Percentiles rank a stretch among this genome's conserved stretches.
These are phyloP conservation scores for Petrocephalus zakoni DNA, from an alignment of 2,113 vertebrate genomes.

Conservation along the genomic window DNA sequence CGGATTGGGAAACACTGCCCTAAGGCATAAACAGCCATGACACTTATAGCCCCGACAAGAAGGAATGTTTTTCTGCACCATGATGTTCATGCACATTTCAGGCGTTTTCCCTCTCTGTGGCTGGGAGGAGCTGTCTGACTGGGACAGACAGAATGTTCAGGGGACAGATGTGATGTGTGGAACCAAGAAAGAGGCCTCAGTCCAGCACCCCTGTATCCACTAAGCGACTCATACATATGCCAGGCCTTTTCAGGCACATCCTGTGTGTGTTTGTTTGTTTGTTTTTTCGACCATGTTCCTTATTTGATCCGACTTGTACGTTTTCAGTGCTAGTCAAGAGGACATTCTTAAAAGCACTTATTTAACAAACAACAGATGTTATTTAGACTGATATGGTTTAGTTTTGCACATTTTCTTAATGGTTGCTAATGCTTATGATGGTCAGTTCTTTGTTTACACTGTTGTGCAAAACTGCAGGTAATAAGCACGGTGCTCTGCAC, in stretches of 20 bases:
- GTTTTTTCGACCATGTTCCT: background rate
- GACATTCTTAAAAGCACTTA: slow-evolving; percentile 3
- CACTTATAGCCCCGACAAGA: background rate
- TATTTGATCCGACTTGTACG: background rate
- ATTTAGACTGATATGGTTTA: slow-evolving; percentile 3
- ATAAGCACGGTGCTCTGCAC: slow-evolving; percentile 29
- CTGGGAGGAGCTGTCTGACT: background rate
- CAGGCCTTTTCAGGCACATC: background rate
- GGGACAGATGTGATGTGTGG: background rate
- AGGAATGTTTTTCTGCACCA: background rate
- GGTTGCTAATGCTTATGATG: slow-evolving; percentile 14
- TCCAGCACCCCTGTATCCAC: background rate
- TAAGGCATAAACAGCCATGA: background rate
- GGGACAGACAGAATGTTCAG: background rate
- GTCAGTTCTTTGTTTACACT: slow-evolving; percentile 20
- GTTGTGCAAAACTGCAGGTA: slow-evolving; percentile 11
- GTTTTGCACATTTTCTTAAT: slow-evolving; percentile 21
- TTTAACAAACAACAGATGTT: slow-evolving; percentile 9
- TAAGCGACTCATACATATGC: background rate
- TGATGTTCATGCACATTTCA: background rate
- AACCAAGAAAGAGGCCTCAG: slow-evolving; percentile 4
- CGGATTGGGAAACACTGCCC: background rate
- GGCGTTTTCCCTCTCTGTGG: background rate
- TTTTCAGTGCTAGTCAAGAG: background rate
- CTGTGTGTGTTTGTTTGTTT: background rate